These are phyloP conservation scores for Naja naja DNA, from an alignment of 2,113 vertebrate species.

Conservation along the genomic window DNA sequence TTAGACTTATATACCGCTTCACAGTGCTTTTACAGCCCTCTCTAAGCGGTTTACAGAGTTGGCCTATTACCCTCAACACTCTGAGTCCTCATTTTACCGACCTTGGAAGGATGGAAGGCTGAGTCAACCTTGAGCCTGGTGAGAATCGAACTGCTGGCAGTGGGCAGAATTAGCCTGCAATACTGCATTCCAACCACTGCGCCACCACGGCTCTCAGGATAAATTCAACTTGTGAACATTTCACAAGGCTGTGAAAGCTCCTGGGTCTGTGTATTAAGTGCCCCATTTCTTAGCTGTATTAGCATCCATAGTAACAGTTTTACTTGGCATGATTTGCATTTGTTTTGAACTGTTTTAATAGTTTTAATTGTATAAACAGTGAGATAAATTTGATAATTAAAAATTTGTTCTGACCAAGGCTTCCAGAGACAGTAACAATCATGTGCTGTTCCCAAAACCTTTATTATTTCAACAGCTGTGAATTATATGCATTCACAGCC, in stretches of 20 bases:
- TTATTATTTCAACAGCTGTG: too few species aligned
- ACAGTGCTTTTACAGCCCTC: too few species aligned
- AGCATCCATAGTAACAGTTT: not conserved
- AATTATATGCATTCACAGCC: too few species aligned
- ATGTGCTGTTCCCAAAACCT: too few species aligned
- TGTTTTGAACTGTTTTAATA: not conserved
- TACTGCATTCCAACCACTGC: not conserved
- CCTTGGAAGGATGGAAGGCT: not conserved
- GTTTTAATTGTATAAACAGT: not conserved
- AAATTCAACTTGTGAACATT: not conserved
- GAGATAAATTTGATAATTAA: not conserved
- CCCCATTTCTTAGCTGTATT: not conserved
- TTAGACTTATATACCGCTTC: too few species aligned
- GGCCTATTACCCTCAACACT: not conserved
- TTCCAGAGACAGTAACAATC: too few species aligned
- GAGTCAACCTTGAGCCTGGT: not conserved
- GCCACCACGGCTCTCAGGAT: not conserved
- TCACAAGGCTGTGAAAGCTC: not conserved
- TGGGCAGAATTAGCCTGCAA: not conserved
- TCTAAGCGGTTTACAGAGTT: too few species aligned
- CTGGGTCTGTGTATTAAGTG: not conserved
- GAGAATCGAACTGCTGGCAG: not conserved
- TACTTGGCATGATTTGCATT: not conserved
- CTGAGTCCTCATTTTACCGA: not conserved
- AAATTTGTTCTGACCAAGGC: too few species aligned